phyloP scores from a whole-genome alignment of 1,140 invertebrate genomes.

The Atta texana region DNA sequence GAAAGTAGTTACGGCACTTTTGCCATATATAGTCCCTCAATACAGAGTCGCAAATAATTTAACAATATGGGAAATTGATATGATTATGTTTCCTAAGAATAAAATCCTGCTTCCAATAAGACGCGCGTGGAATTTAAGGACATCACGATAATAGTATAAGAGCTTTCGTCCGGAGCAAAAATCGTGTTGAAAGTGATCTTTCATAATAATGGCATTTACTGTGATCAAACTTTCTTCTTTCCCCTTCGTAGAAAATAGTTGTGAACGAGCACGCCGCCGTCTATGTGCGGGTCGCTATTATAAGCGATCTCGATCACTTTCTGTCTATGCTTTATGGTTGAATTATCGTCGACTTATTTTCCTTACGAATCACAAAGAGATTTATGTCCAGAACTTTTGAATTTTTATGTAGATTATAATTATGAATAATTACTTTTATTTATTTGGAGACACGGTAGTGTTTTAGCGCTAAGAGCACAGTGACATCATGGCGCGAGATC shows the following conservation, averaged over 20 bases:
- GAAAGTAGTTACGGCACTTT: constrained; percentile 7
- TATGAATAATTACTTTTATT: background rate
- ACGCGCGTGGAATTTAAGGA: constrained; percentile 70
- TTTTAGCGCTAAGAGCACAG: too few relatives aligned
- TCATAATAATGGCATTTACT: constrained; percentile 70
- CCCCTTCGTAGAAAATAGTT: constrained; percentile 50
- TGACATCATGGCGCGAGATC: too few relatives aligned
- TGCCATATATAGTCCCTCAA: constrained; percentile 66
- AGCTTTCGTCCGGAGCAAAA: constrained; percentile 43
- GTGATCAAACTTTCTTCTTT: constrained; percentile 54
- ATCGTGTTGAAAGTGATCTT: constrained; percentile 66
- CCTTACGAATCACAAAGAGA: background rate
- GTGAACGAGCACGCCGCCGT: background rate
- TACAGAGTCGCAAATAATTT: constrained; percentile 77
- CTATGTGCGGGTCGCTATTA: constrained; percentile 36
- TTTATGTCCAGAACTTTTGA: background rate
- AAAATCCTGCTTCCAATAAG: constrained; percentile 69
- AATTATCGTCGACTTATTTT: background rate
- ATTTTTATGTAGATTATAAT: background rate
- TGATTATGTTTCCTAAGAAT: constrained; percentile 76
- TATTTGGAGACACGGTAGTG: too few relatives aligned
- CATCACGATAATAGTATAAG: constrained; percentile 3
- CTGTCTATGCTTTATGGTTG: constrained; percentile 27
- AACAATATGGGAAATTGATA: constrained; percentile 80
- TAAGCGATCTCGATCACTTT: constrained; percentile 35